Evolutionary conservation across 2,113 vertebrate species (phyloP), one percentile per base, ranked within the genome.

Genomic region (Syrmaticus mikado): DNA sequence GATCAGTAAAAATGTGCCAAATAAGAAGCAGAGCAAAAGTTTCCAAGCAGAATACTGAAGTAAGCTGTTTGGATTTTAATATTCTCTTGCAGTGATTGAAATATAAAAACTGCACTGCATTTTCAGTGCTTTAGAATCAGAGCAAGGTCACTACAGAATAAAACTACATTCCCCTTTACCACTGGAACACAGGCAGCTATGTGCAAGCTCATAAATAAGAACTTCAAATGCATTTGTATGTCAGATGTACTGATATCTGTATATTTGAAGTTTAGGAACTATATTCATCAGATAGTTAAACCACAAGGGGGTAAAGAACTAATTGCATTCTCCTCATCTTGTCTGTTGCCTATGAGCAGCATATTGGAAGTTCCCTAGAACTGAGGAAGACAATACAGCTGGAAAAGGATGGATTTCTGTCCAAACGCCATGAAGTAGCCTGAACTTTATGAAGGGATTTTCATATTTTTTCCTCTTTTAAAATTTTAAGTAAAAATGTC

Each of bases 131-230:
- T 75, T 20, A 53, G 52, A 85, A 77, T 15, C 83, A 81, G 68
- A 92, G 38, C 4, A 76, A 81, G 88, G 71, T 78, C 15, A 55
- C 74, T 43, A 48, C 21, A 43, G 89, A 89, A 8, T 24, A 64
- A 78, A 93, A 46, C 48, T 40, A 30, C n/a, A 53, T 79, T 72
- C 81, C 86, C 43, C 43, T 81, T 10, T 57, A 17, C 32, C n/a
- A 48, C 17, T 67, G 61, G 40, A 41, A 48, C 72, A 53, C 16
- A 36, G 60, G 74, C 24, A 79, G 53, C 20, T 43, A 82, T 36
- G 58, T 70, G 32, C 53, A 73, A 92, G 76, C 46, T 67, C 80
- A 75, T 81, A 81, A 95, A 77, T 60, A 77, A 85, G 45, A 77
- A 65, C 88, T 86, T 48, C 21, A 93, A 86, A 85, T 81, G 25